Conservation (phyloP, 1,140 invertebrate genomes). For the Euwallacea similis region DNA sequence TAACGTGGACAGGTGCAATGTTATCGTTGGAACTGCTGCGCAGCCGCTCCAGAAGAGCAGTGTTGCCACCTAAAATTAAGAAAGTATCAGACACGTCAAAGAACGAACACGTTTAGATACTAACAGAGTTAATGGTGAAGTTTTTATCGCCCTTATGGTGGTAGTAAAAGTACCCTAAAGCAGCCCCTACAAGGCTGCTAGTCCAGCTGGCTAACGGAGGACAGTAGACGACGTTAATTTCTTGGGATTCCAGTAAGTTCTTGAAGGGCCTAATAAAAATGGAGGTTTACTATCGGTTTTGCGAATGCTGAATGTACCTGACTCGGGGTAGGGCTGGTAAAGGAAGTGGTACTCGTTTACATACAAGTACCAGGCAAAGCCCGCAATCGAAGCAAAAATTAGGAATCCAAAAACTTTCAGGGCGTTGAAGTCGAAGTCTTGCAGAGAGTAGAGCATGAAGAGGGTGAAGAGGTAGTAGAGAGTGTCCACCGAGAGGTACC, state of each 20-base stretch:
- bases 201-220: slow-evolving; percentile 16
- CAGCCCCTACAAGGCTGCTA: slow-evolving; percentile 12
- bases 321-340: slow-evolving; percentile 16
- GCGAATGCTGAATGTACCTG: slow-evolving; percentile 8
- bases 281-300: not conserved
- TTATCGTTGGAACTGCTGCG: too few species aligned
- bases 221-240: slow-evolving; percentile 1
- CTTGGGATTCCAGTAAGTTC: not conserved
- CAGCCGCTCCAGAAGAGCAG: too few species aligned
- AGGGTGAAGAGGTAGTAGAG: slow-evolving; percentile 5
- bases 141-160: slow-evolving; percentile 9
- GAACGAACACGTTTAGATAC: too few species aligned
- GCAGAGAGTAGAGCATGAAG: not conserved
- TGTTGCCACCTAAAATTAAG: too few species aligned
- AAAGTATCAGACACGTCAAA: too few species aligned
- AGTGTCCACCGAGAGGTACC: slow-evolving; percentile 23
- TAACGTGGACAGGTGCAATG: slow-evolving; percentile 10
- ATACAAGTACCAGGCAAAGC: slow-evolving; percentile 2
- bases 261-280: not conserved
- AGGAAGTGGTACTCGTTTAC: not conserved
- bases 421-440: not conserved
- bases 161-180: slow-evolving; percentile 14
- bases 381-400: not conserved
- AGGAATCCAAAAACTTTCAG: not conserved
- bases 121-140: too few species aligned